phyloP scores from a whole-genome alignment of 2,888 invertebrate genomes.

The Aporophyla lueneburgensis region DNA sequence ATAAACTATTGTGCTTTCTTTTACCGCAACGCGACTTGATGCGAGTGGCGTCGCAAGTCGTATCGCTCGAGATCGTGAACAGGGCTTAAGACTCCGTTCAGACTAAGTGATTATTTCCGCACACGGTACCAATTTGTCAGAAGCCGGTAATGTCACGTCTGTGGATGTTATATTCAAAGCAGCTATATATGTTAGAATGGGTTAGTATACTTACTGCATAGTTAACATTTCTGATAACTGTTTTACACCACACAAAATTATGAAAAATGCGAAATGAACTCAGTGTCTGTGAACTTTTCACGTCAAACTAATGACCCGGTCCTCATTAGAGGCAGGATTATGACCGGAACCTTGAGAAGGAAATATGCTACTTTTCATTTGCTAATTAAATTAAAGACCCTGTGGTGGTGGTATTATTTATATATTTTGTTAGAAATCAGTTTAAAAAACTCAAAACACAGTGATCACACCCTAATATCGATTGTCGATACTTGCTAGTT shows the following conservation, averaged over 20 bases:
- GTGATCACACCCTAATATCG: slow-evolving; percentile 4
- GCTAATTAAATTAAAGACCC: no score
- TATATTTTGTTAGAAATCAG: no score
- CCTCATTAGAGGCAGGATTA: no score
- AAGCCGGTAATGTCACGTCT: slow-evolving; percentile 6
- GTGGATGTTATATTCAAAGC: slow-evolving; percentile 17
- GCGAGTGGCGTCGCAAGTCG: no score
- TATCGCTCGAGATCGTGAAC: background rate
- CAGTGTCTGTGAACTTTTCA: background rate
- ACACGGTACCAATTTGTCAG: slow-evolving; percentile 10
- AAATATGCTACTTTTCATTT: no score
- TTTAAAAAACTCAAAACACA: background rate
- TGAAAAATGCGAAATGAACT: background rate
- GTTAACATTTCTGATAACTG: background rate
- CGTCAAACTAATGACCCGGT: no score
- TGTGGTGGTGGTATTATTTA: no score
- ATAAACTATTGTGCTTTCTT: no score
- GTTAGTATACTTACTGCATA: no score
- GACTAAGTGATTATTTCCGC: slow-evolving; percentile 31
- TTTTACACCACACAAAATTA: no score
- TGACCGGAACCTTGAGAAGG: no score
- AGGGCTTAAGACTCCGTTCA: background rate
- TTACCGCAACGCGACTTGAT: no score
- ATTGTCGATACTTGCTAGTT: slow-evolving; percentile 19
- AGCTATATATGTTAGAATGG: background rate